phyloP scores from a whole-genome alignment of 2,113 vertebrate species.

The Antidorcas marsupialis region DNA sequence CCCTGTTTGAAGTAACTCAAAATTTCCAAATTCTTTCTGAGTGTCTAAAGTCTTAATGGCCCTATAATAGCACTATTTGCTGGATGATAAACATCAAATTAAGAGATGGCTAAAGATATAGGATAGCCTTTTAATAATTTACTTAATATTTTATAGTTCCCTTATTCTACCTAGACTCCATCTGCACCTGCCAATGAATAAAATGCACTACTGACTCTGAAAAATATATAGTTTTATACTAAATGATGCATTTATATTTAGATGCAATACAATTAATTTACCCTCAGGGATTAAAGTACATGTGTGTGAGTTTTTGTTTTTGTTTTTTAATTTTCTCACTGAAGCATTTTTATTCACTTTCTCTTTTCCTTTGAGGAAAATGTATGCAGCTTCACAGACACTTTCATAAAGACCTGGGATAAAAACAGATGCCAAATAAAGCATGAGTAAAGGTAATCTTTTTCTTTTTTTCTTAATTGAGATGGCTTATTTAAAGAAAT shows the following conservation, averaged over 20 bases:
- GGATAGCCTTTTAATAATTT: neutral
- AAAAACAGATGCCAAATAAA: neutral
- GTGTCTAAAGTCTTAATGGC: neutral
- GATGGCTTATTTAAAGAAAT: neutral
- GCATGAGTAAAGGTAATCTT: neutral
- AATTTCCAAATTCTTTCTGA: neutral
- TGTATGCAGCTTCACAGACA: neutral
- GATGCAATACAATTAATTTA: neutral
- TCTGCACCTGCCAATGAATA: neutral
- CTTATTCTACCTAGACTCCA: neutral
- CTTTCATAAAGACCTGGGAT: neutral
- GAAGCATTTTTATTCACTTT: neutral
- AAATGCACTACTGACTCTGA: neutral
- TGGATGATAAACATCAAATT: neutral
- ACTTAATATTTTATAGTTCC: neutral
- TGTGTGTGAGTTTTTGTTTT: neutral
- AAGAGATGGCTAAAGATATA: neutral
- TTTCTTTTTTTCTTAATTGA: neutral
- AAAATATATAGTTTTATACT: neutral
- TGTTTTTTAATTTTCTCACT: neutral
- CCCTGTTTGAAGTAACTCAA: neutral
- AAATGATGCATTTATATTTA: neutral
- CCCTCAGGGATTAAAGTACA: neutral
- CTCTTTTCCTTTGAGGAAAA: neutral
- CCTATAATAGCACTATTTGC: neutral